Evolutionary conservation across 2,113 vertebrate species (phyloP).

Genomic region (Litocranius walleri): DNA sequence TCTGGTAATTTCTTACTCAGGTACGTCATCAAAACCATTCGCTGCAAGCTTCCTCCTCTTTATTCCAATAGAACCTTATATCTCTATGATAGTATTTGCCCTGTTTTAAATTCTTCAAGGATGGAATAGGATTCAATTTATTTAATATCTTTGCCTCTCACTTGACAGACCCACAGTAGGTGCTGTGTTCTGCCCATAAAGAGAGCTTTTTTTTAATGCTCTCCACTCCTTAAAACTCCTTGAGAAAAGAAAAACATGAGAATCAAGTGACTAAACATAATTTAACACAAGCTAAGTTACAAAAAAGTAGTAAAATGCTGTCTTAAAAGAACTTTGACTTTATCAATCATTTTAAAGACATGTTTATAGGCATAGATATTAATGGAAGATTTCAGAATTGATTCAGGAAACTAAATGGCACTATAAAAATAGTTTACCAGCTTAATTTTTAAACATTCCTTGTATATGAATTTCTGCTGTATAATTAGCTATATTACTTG

Average conservation of each 20-base stretch:
- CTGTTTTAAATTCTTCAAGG: not conserved
- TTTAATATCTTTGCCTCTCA: not conserved
- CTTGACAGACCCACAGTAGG: not conserved
- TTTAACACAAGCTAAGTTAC: constrained; percentile 41
- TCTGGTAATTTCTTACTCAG: not conserved
- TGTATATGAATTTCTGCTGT: not conserved
- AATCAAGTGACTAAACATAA: constrained; percentile 37
- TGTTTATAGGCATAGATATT: constrained; percentile 38
- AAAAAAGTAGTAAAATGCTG: constrained; percentile 38
- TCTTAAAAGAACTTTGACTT: constrained; percentile 42
- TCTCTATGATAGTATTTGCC: not conserved
- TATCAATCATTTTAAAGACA: constrained; percentile 31
- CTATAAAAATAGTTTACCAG: constrained; percentile 31
- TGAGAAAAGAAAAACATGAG: not conserved
- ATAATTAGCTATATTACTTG: constrained; percentile 17
- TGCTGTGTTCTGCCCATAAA: not conserved
- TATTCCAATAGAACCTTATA: not conserved
- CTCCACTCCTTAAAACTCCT: not conserved
- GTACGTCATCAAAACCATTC: not conserved
- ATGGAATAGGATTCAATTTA: not conserved
- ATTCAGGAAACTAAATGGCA: not conserved
- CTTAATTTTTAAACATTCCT: constrained; percentile 27
- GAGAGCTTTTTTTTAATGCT: not conserved
- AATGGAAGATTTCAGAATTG: constrained; percentile 42
- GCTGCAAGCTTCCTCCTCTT: not conserved